These are phyloP conservation scores for Rhinogobius similis DNA, from an alignment of 2,113 vertebrate species.

Conservation along the genomic window DNA sequence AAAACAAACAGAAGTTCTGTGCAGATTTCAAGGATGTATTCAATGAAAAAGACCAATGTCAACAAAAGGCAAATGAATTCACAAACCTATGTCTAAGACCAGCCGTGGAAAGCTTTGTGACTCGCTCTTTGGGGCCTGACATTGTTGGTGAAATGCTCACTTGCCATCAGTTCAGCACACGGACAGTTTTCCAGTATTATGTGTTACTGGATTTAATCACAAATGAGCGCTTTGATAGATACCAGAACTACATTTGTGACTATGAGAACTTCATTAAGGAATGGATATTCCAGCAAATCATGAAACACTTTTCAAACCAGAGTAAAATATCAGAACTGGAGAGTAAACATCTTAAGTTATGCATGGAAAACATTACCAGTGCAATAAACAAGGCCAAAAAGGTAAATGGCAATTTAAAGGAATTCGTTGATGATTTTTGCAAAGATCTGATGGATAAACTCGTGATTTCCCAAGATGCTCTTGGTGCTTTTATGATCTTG, in stretches of 20 bases:
- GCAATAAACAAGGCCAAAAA: conserved; percentile 32
- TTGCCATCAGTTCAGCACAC: conserved; percentile 47
- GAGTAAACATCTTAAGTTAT: conserved; percentile 15
- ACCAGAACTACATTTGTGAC: not conserved
- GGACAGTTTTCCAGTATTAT: conserved; percentile 52
- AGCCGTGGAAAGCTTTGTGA: conserved; percentile 39
- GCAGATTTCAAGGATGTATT: conserved; percentile 56
- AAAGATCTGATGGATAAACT: conserved; percentile 35
- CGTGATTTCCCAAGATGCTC: conserved; percentile 38
- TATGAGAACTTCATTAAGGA: not conserved
- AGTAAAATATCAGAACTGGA: conserved; percentile 19
- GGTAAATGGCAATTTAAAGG: not conserved
- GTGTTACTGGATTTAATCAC: conserved; percentile 50
- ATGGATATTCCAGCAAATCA: not conserved
- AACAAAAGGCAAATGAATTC: conserved; percentile 55
- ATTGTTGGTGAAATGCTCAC: conserved; percentile 57
- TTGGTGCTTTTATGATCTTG: conserved; percentile 39
- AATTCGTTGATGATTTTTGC: conserved; percentile 49
- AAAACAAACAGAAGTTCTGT: conserved; percentile 40
- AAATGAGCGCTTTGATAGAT: not conserved
- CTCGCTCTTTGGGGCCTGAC: conserved; percentile 41
- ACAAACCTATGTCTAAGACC: conserved; percentile 38
- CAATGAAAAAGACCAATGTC: conserved; percentile 45
- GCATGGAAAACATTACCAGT: conserved; percentile 13
- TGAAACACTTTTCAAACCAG: not conserved